Conservation (phyloP, 2,797 vertebrate species). For the Cuculus canorus region DNA sequence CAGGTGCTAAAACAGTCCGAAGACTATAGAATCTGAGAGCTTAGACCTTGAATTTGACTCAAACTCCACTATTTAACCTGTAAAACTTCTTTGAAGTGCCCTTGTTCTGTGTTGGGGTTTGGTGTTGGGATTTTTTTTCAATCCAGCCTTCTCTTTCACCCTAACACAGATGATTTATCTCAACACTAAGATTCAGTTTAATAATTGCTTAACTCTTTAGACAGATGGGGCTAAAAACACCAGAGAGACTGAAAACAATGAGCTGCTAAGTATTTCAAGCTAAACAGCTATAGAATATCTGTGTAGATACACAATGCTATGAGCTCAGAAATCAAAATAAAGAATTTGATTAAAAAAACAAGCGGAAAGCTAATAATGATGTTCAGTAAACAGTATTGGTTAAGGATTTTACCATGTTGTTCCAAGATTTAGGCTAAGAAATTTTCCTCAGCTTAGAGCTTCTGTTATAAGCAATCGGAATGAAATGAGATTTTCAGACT, state of each 20-base stretch:
- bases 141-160: background rate
- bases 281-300: background rate
- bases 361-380: background rate
- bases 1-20: background rate
- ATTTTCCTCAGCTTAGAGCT: background rate
- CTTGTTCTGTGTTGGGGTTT: background rate
- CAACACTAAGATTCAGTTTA: background rate
- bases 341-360: background rate
- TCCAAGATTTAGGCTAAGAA: background rate
- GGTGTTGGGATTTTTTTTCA: rapidly evolving
- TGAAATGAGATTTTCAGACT: background rate
- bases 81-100: background rate
- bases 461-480: background rate
- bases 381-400: background rate
- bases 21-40: background rate
- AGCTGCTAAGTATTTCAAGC: background rate
- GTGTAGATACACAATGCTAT: background rate
- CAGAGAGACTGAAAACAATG: background rate
- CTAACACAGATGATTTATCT: background rate
- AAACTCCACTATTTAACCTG: background rate
- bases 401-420: background rate
- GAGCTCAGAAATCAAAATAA: background rate
- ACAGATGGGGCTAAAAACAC: background rate
- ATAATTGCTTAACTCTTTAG: background rate
- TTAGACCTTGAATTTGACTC: background rate